These are phyloP conservation scores for Melanitta fusca DNA, from an alignment of 2,797 vertebrate species.

Conservation along the genomic window DNA sequence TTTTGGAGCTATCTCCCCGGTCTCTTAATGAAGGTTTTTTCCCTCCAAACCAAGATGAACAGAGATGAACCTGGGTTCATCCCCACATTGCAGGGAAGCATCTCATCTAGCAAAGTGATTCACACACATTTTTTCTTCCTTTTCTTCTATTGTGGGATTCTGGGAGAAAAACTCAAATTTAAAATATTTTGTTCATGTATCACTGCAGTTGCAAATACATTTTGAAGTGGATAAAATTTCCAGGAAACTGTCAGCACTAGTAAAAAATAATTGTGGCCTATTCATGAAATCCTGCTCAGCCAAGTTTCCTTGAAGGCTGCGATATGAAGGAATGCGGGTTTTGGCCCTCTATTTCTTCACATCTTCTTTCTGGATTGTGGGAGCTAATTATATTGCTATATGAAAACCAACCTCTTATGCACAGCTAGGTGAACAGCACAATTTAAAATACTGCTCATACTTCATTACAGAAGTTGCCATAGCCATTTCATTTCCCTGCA, in stretches of 20 bases:
- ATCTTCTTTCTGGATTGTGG: not conserved
- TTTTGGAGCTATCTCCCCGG: not conserved
- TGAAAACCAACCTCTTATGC: not conserved
- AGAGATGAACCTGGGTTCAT: not conserved
- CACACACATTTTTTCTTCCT: fast-evolving
- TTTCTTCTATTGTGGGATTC: not conserved
- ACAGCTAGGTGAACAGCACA: not conserved
- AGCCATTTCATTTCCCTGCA: constrained; percentile 42
- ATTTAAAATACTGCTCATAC: not conserved
- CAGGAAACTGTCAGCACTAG: not conserved
- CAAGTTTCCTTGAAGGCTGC: not conserved
- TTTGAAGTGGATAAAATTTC: not conserved
- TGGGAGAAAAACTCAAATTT: not conserved
- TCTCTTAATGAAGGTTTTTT: not conserved
- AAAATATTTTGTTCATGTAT: not conserved
- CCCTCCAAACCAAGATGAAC: not conserved
- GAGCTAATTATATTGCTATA: not conserved
- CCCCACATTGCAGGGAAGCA: not conserved
- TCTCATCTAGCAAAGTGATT: not conserved
- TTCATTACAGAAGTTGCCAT: constrained; percentile 24
- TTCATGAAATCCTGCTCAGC: not conserved
- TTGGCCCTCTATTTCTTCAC: not conserved
- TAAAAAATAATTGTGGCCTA: not conserved
- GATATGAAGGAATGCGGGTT: not conserved
- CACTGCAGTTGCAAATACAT: not conserved